Evolutionary conservation across 2,888 invertebrate genomes (phyloP).

Genomic region (Drosophila melanosoma): DNA sequence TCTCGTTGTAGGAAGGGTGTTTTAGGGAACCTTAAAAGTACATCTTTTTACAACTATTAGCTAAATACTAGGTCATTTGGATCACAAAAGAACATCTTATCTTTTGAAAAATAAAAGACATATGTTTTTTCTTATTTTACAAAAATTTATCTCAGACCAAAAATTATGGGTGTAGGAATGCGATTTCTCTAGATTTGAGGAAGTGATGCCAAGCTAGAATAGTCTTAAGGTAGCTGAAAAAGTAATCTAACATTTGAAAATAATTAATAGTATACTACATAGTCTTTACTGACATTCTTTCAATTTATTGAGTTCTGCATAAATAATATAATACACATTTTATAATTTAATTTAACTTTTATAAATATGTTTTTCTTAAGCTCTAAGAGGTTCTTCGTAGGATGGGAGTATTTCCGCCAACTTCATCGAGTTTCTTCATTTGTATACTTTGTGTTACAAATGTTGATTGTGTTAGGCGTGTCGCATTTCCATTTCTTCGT

Average conservation of each 20-base stretch:
- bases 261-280: not conserved
- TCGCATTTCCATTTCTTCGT: constrained; percentile 47
- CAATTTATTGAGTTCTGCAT: not conserved
- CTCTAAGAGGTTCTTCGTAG: constrained; percentile 7
- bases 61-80: no score
- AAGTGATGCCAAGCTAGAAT: not conserved
- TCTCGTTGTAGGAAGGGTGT: not conserved
- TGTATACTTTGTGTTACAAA: constrained; percentile 66
- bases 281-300: not conserved
- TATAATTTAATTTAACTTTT: not conserved
- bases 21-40: not conserved
- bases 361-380: no score
- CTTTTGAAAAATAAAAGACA: no score
- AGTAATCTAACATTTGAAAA: not conserved
- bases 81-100: no score
- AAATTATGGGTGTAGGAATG: not conserved
- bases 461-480: constrained; percentile 68
- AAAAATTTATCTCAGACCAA: not conserved
- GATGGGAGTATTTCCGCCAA: constrained; percentile 31
- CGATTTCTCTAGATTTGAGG: not conserved
- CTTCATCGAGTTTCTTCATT: constrained; percentile 62
- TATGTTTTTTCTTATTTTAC: not conserved
- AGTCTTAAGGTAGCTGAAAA: not conserved
- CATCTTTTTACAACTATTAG: not conserved
- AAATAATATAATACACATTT: not conserved